Conservation (phyloP, 2,113 vertebrate species). For the Plectropomus leopardus region DNA sequence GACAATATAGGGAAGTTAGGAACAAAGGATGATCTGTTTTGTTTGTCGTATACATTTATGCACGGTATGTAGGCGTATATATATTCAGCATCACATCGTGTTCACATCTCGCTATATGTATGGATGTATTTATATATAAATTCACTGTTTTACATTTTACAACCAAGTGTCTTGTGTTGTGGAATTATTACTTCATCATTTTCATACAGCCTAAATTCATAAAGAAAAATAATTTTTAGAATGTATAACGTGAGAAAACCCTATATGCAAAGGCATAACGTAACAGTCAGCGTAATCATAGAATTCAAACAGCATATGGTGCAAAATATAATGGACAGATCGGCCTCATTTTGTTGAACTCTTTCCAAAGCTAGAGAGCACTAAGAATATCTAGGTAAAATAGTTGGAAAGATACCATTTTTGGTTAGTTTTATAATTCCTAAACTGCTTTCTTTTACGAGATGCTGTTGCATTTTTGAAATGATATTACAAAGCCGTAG, state of each 20-base stretch:
- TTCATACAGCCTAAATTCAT: not conserved
- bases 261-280: not conserved
- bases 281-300: constrained; percentile 12
- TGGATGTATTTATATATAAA: not conserved
- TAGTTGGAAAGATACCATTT: not conserved
- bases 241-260: not conserved
- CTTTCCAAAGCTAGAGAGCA: not conserved
- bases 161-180: not conserved
- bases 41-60: not conserved
- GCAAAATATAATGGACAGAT: not conserved
- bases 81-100: not conserved
- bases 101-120: not conserved
- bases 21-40: not conserved
- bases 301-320: constrained; percentile 2
- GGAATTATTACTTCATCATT: not conserved
- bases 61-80: not conserved
- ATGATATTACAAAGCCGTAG: not conserved
- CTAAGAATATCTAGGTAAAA: not conserved
- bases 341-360: not conserved
- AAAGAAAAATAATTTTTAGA: not conserved
- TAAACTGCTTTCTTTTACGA: not conserved
- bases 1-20: not conserved
- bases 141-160: not conserved
- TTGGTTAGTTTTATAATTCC: not conserved
- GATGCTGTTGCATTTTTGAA: constrained; percentile 8